Conservation (phyloP, 2,888 invertebrate species). For the Sinelater perroti region DNA sequence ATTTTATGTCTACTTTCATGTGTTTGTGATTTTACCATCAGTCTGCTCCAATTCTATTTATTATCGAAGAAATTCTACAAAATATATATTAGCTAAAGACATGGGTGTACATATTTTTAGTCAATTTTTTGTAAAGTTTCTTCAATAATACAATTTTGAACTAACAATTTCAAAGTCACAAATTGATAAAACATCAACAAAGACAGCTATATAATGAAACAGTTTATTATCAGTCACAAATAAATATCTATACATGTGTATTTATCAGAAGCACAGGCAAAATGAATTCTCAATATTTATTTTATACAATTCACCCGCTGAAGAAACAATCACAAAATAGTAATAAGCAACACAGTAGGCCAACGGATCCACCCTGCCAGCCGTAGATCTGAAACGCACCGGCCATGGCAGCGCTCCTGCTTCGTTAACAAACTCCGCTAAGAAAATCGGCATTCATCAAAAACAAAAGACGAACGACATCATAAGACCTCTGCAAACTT, state of each 20-base stretch:
- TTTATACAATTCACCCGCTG: not conserved
- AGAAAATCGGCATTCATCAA: too few species aligned
- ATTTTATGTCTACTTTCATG: too few species aligned
- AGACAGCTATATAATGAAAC: slow-evolving; percentile 28
- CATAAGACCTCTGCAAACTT: too few species aligned
- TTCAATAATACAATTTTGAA: too few species aligned
- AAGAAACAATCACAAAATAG: slow-evolving; percentile 3
- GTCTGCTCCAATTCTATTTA: too few species aligned
- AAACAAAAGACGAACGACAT: too few species aligned
- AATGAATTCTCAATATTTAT: slow-evolving; percentile 43
- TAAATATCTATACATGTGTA: slow-evolving; percentile 56
- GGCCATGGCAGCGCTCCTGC: slow-evolving; percentile 1
- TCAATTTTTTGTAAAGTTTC: too few species aligned
- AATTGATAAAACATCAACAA: slow-evolving; percentile 22
- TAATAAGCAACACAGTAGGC: slow-evolving; percentile 41
- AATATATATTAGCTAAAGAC: too few species aligned
- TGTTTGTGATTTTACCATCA: too few species aligned
- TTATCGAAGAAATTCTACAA: too few species aligned
- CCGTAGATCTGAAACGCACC: slow-evolving; percentile 4
- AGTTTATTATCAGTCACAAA: slow-evolving; percentile 56
- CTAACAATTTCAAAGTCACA: too few species aligned
- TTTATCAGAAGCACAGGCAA: slow-evolving; percentile 48
- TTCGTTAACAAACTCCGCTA: slow-evolving; percentile 8
- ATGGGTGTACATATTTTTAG: too few species aligned
- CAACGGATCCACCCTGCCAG: slow-evolving; percentile 41